A percentile compares a stretch with the other conserved stretches of the same genome.
These are phyloP conservation scores for Merodon equestris DNA, from an alignment of 2,888 invertebrate genomes.

Conservation along the genomic window DNA sequence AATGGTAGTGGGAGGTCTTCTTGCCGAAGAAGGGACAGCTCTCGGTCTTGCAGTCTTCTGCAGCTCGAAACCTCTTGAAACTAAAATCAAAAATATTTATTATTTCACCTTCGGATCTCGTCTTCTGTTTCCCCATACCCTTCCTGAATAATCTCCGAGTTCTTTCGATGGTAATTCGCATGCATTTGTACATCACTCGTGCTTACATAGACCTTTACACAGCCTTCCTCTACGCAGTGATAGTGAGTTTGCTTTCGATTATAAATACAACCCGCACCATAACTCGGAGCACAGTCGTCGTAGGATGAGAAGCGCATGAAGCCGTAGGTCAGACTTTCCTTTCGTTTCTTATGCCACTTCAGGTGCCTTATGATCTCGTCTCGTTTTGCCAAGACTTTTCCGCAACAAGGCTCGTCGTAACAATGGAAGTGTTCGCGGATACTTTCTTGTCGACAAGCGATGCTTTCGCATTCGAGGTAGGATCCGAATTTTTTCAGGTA, in stretches of 20 bases:
- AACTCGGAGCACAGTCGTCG: constrained; percentile 95
- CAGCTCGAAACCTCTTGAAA: constrained; percentile 96
- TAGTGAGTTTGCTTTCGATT: constrained; percentile 85
- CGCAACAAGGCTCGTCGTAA: constrained; percentile 83
- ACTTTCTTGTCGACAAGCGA: constrained; percentile 77
- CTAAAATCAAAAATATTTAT: constrained; percentile 34
- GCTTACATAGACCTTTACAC: constrained; percentile 97
- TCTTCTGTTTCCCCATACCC: constrained; percentile 79
- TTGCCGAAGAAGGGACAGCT: constrained; percentile 96
- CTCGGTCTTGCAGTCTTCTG: constrained; percentile 95
- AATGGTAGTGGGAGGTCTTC: constrained; percentile 98
- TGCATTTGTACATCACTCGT: constrained; percentile 99
- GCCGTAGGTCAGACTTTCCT: constrained; percentile 96
- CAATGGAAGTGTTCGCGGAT: constrained; percentile 95
- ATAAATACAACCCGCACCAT: constrained; percentile 89
- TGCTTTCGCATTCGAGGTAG: constrained; percentile 78
- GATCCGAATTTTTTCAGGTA: constrained; percentile 77
- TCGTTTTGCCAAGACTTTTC: constrained; percentile 96
- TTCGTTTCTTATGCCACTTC: constrained; percentile 99
- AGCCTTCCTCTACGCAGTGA: constrained; percentile 96
- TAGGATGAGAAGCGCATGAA: constrained; percentile 91
- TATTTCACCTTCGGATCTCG: too few relatives aligned
- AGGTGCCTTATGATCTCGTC: constrained; percentile 99
- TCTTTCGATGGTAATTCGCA: constrained; percentile 98
- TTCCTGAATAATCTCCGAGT: constrained; percentile 97